These are phyloP conservation scores for Petaurus breviceps DNA, from an alignment of 2,113 vertebrate species.

Conservation along the genomic window DNA sequence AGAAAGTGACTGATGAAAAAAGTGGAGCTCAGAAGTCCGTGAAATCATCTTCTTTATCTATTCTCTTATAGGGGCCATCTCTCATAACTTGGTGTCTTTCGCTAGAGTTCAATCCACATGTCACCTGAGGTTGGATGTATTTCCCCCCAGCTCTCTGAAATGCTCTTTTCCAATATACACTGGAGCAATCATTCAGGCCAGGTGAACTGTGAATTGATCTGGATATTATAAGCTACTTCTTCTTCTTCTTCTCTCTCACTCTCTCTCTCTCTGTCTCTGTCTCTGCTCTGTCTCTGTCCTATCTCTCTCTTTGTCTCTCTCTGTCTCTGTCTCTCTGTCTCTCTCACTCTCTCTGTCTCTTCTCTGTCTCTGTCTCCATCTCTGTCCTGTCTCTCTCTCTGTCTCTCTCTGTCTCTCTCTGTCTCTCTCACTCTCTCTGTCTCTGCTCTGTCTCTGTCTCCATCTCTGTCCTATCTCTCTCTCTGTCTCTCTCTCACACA, in stretches of 20 bases:
- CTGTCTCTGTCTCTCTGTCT: background rate
- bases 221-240: slow-evolving; percentile 61
- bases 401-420: no score
- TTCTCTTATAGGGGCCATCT: slow-evolving; percentile 69
- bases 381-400: no score
- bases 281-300: no score
- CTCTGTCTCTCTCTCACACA: background rate
- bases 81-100: slow-evolving; percentile 74
- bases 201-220: slow-evolving; percentile 73
- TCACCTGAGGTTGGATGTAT: slow-evolving; percentile 68
- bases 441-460: no score
- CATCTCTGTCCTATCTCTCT: no score
- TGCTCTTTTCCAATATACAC: slow-evolving; percentile 58
- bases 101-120: slow-evolving; percentile 72
- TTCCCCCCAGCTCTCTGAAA: slow-evolving; percentile 55
- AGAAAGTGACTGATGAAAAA: slow-evolving; percentile 76
- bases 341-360: background rate
- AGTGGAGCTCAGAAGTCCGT: slow-evolving; percentile 68
- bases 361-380: no score
- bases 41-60: slow-evolving; percentile 78
- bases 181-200: slow-evolving; percentile 67
- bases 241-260: no score
- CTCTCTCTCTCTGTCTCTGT: no score
- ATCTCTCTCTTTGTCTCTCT: background rate
- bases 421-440: no score